Conservation (phyloP, 2,113 vertebrate species). For the Oophaga pumilio region DNA sequence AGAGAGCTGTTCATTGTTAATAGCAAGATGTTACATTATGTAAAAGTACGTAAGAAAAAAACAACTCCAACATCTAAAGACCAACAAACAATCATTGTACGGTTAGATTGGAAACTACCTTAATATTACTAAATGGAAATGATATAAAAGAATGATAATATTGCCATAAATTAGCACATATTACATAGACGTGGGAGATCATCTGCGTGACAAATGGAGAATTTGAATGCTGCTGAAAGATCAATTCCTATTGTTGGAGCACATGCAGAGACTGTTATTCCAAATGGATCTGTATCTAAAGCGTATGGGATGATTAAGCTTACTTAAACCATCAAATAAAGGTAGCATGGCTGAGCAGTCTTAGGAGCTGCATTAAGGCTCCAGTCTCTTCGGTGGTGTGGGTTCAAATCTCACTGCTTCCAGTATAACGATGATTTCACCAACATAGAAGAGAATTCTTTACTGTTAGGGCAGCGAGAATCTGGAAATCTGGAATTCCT, state of each 20-base stretch:
- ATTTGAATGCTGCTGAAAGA: background rate
- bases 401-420: too few species aligned
- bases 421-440: too few species aligned
- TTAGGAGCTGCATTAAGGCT: too few species aligned
- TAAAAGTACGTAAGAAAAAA: slow-evolving; percentile 27
- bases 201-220: background rate
- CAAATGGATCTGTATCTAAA: background rate
- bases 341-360: too few species aligned
- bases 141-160: background rate
- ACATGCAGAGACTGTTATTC: background rate
- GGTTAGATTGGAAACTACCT: background rate
- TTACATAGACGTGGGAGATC: background rate
- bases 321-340: too few species aligned
- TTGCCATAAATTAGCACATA: background rate
- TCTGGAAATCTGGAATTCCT: too few species aligned
- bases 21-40: slow-evolving; percentile 3
- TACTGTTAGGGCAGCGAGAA: too few species aligned
- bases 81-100: background rate
- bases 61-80: slow-evolving; percentile 28
- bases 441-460: too few species aligned
- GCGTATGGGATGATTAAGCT: too few species aligned
- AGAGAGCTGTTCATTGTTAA: slow-evolving; percentile 35
- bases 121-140: background rate
- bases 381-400: too few species aligned
- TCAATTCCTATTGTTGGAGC: background rate